Base-by-base conservation (phyloP, 2,113 vertebrate genomes). In the Collichthys lucidus region DNA sequence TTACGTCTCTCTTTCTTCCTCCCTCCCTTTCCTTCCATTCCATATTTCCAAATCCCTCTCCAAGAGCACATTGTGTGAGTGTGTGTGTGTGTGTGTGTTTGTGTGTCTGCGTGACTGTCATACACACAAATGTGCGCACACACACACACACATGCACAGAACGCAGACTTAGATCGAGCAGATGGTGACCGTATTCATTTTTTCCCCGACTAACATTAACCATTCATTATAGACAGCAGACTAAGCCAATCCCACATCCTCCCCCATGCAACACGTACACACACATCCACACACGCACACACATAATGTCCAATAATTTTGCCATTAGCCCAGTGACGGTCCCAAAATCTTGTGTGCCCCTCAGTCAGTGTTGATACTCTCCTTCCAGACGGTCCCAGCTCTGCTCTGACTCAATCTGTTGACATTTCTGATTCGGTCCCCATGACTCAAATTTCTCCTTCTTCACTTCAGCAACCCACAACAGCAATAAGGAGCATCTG, bases 181-280 rank as follows among this genome's bases (percentile, higher is more conserved):
- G 95, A 96, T 96, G 95, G 95, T 95, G 93, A 94, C 94, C 94
- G 93, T 95, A 95, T 95, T 95, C 94, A 89, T 94, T 95, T 95
- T 95, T 95, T 93, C 86, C 91, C 93, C 79, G 86, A 92, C 93
- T 95, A 93, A 93, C 94, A 95, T 95, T 95, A 95, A 95, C 92
- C 94, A 92, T 94, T 95, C 92, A 94, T 94, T 95, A 95, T 94
- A 95, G 92, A 94, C 88, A 88, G 88, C 85, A 90, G 94, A 93
- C 93, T 94, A 92, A 94, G 93, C 95, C 95, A 95, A 94, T 92
- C 91, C 93, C 91, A 92, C 88, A 94, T 92, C 89, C 92, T 84
- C 92, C 87, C 88, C 89, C 92, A 88, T 91, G 72, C 89, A 89
- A 83, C 90, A 90, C 80, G 63, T 77, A 91, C 87, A 92, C 89